phyloP scores from a whole-genome alignment of 2,888 invertebrate species.

The Hirtodrosophila alboralis region DNA sequence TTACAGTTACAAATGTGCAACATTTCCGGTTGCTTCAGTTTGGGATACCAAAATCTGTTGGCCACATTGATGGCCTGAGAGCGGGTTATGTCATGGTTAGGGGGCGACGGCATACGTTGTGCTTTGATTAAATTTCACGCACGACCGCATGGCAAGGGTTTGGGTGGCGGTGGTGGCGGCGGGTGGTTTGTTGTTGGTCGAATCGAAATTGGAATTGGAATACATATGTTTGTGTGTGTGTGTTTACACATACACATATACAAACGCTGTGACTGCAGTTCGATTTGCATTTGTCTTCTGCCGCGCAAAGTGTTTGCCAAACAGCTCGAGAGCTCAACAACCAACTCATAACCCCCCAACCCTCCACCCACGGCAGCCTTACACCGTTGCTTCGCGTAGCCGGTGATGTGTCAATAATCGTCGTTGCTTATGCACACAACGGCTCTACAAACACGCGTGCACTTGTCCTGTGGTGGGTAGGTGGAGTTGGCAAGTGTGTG shows the following conservation, averaged over 20 bases:
- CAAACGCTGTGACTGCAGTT: slow-evolving; percentile 42
- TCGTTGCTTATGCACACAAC: slow-evolving; percentile 71
- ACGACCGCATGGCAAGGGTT: slow-evolving; percentile 65
- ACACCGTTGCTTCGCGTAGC: slow-evolving; percentile 25
- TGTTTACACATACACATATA: slow-evolving; percentile 5
- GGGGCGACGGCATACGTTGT: slow-evolving; percentile 36
- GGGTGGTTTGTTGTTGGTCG: slow-evolving; percentile 17
- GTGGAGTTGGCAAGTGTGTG: neutral
- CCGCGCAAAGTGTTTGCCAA: slow-evolving; percentile 40
- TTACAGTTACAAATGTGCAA: slow-evolving; percentile 75
- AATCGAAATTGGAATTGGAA: slow-evolving; percentile 46
- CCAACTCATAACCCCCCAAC: neutral
- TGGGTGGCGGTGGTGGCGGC: slow-evolving; percentile 1
- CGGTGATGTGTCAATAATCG: slow-evolving; percentile 76
- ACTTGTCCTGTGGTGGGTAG: slow-evolving; percentile 58
- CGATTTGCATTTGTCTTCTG: slow-evolving; percentile 66
- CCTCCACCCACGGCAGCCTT: neutral
- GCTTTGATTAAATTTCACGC: slow-evolving; percentile 78
- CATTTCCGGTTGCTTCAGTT: slow-evolving; percentile 71
- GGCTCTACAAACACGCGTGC: slow-evolving; percentile 68
- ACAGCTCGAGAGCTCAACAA: slow-evolving; percentile 28
- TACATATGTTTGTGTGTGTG: too few relatives aligned
- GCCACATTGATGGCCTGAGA: slow-evolving; percentile 62
- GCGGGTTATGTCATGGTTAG: slow-evolving; percentile 23
- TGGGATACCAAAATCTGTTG: slow-evolving; percentile 76